phyloP scores from a whole-genome alignment of 2,113 vertebrate species.

The Lasiurus borealis region DNA sequence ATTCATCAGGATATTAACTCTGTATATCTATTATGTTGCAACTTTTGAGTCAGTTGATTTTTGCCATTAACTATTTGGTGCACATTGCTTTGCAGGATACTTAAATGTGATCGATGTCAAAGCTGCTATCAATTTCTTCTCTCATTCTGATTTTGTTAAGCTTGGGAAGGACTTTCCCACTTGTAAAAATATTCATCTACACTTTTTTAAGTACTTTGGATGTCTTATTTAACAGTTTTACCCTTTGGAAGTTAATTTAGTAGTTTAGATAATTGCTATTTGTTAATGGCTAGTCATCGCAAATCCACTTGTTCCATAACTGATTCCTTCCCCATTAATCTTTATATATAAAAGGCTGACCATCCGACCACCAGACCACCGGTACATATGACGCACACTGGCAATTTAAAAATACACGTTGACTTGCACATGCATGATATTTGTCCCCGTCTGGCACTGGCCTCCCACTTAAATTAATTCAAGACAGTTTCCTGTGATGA shows the following conservation, averaged over 20 bases:
- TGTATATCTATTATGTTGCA: neutral
- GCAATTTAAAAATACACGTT: no score
- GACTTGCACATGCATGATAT: no score
- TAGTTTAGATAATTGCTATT: neutral
- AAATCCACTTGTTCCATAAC: neutral
- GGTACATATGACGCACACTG: no score
- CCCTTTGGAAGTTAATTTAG: constrained; percentile 19
- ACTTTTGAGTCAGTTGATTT: neutral
- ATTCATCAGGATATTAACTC: neutral
- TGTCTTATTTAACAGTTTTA: neutral
- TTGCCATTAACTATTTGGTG: neutral
- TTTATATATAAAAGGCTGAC: no score
- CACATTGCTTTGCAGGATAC: neutral
- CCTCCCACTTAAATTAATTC: no score
- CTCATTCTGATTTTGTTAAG: neutral
- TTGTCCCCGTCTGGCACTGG: no score
- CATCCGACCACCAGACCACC: no score
- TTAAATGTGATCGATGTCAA: constrained; percentile 9
- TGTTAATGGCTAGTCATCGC: neutral
- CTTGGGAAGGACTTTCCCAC: neutral
- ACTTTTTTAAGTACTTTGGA: neutral
- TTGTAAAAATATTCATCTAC: neutral
- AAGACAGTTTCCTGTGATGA: no score
- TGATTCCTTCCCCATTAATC: neutral
- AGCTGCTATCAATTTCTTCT: constrained; percentile 10